Evolutionary conservation across 2,113 vertebrate species (phyloP).

Genomic region (Empidonax alnorum): DNA sequence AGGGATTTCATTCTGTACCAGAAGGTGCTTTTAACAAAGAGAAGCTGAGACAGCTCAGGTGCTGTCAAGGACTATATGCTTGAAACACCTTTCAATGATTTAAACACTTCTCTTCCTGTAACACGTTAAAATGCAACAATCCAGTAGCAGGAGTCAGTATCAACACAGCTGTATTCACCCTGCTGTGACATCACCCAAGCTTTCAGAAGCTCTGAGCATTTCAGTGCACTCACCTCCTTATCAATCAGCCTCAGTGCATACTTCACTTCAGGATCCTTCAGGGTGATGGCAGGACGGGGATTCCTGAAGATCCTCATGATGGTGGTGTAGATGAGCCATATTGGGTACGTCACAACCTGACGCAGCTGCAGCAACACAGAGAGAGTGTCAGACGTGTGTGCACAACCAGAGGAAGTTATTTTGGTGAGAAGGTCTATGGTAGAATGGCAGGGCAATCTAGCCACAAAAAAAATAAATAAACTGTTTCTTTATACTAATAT

Average conservation of each 20-base stretch:
- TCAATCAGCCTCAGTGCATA: constrained; percentile 76
- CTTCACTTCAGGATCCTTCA: constrained; percentile 77
- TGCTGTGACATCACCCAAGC: background rate
- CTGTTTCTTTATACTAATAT: background rate
- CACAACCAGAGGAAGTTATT: background rate
- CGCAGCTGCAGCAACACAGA: constrained; percentile 63
- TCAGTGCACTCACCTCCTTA: constrained; percentile 68
- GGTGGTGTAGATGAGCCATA: constrained; percentile 65
- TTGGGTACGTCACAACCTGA: constrained; percentile 56
- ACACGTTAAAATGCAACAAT: background rate
- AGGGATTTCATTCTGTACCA: background rate
- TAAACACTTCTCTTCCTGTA: background rate
- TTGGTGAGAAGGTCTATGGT: background rate
- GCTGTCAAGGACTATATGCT: background rate
- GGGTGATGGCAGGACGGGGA: constrained; percentile 71
- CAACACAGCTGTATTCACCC: background rate
- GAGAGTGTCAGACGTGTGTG: fast-evolving
- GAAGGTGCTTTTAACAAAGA: background rate
- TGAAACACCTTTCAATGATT: background rate
- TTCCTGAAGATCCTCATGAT: constrained; percentile 69
- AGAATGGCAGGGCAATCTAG: background rate
- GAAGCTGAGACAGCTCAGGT: background rate
- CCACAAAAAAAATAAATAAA: background rate
- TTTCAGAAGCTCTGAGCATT: background rate
- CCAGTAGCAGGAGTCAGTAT: background rate